A percentile compares a stretch with the other conserved stretches of the same genome.
phyloP scores from a whole-genome alignment of 2,797 vertebrate genomes.

The Tapirus indicus region DNA sequence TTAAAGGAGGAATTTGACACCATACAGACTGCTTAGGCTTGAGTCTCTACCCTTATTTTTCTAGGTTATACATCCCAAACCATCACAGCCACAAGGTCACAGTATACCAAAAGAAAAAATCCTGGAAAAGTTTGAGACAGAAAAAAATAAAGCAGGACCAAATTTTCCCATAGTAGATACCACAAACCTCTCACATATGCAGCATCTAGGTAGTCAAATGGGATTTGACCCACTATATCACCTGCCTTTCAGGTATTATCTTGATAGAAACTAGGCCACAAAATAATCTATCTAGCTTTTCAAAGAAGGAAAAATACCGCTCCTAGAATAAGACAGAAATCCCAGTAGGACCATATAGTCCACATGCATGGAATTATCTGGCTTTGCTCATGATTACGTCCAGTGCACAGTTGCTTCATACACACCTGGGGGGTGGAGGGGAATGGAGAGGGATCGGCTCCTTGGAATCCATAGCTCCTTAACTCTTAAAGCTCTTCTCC shows the following conservation, averaged over 20 bases:
- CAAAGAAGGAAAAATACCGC: constrained; percentile 20
- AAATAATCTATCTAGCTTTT: not conserved
- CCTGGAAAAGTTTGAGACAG: constrained; percentile 70
- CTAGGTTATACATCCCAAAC: constrained; percentile 25
- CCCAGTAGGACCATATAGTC: not conserved
- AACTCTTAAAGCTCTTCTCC: not conserved
- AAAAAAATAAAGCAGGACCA: constrained; percentile 39
- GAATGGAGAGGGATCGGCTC: not conserved
- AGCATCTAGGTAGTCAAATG: constrained; percentile 75
- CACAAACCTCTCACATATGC: constrained; percentile 60
- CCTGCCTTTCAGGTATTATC: constrained; percentile 64
- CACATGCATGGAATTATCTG: not conserved
- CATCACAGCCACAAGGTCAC: constrained; percentile 67
- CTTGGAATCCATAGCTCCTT: not conserved
- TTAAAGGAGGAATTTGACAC: constrained; percentile 57
- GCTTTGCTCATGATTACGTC: accelerated
- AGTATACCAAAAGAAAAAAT: constrained; percentile 33
- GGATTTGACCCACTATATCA: constrained; percentile 68
- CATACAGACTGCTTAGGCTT: constrained; percentile 53
- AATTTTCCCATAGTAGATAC: constrained; percentile 27
- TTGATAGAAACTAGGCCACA: not conserved
- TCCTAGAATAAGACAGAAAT: not conserved
- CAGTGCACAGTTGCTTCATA: not conserved
- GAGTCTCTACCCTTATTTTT: constrained; percentile 73
- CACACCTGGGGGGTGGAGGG: too few relatives aligned